Evolutionary conservation across 2,797 vertebrate species (phyloP).

Genomic region (Adelosebastes latens): DNA sequence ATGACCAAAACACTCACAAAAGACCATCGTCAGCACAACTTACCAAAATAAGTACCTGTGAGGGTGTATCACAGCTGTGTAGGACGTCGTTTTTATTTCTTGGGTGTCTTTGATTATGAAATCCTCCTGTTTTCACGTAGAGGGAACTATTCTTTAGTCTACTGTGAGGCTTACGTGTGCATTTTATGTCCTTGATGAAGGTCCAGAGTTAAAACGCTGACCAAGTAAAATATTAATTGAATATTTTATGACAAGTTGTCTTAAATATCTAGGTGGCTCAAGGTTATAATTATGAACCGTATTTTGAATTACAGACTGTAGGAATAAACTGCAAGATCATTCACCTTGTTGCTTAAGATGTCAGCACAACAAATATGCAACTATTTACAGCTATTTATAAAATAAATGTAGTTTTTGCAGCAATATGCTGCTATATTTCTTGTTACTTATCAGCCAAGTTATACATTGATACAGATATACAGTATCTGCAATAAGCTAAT

Average conservation of each 20-base stretch:
- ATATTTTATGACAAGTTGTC: neutral
- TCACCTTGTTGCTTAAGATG: neutral
- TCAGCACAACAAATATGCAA: neutral
- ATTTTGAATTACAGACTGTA: neutral
- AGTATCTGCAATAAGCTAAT: neutral
- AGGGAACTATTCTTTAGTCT: neutral
- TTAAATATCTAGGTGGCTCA: neutral
- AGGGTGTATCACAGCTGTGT: fast-evolving
- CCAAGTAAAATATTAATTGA: neutral
- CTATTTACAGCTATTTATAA: neutral
- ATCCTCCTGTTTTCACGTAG: neutral
- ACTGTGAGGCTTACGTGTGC: neutral
- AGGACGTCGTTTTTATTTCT: fast-evolving
- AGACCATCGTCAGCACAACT: fast-evolving
- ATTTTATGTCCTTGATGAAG: neutral
- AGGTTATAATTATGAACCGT: neutral
- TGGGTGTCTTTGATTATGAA: neutral
- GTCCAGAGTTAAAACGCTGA: neutral
- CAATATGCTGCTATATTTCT: no score
- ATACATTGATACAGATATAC: neutral
- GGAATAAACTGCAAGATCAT: neutral
- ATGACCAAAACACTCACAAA: neutral
- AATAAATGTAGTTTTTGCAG: neutral
- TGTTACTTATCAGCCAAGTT: neutral
- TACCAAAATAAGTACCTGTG: neutral